phyloP scores from a whole-genome alignment of 2,113 vertebrate species.

The Trematocara zebra region DNA sequence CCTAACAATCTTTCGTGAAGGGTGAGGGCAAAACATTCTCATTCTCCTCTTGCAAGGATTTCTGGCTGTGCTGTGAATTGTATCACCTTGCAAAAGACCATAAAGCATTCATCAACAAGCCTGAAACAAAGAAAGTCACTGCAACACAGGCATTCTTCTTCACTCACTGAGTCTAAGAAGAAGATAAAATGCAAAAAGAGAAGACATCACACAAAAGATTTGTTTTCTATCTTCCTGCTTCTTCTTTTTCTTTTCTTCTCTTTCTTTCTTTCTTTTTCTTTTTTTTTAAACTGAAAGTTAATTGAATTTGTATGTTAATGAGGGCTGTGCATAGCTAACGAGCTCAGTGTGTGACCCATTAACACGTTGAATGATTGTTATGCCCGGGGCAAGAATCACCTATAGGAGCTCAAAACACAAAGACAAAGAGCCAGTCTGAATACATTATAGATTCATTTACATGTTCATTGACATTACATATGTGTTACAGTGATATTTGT shows the following conservation, averaged over 20 bases:
- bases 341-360: constrained; percentile 75
- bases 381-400: constrained; percentile 71
- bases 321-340: constrained; percentile 72
- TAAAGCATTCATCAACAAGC: constrained; percentile 28
- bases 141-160: constrained; percentile 9
- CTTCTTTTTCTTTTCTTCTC: neutral
- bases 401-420: constrained; percentile 65
- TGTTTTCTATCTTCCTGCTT: constrained; percentile 44
- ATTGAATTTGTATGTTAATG: constrained; percentile 81
- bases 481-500: constrained; percentile 15
- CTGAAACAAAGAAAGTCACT: constrained; percentile 8
- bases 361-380: constrained; percentile 75
- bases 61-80: constrained; percentile 9
- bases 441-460: constrained; percentile 65
- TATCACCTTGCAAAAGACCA: constrained; percentile 18
- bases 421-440: constrained; percentile 70
- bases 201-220: constrained; percentile 63
- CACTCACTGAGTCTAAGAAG: constrained; percentile 26
- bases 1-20: constrained; percentile 12
- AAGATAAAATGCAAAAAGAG: constrained; percentile 31
- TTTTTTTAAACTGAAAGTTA: constrained; percentile 48
- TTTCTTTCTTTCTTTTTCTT: neutral
- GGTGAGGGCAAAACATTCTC: constrained; percentile 10
- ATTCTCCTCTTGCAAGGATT: neutral
- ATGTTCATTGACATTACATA: constrained; percentile 54